These are phyloP conservation scores for Alligator sinensis DNA, from an alignment of 2,113 vertebrate species.

Conservation along the genomic window DNA sequence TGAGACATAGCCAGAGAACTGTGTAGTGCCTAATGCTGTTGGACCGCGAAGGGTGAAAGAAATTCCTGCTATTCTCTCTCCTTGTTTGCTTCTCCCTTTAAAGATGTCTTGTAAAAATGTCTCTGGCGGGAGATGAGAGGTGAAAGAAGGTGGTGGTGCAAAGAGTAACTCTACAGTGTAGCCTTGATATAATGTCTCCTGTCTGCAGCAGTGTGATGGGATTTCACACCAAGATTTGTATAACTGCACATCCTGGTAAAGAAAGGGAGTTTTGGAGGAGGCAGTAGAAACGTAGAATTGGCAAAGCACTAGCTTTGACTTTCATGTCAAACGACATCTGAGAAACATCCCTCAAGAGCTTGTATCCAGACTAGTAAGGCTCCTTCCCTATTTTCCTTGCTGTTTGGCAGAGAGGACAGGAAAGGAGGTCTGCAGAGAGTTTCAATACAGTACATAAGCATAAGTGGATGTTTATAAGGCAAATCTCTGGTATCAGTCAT, in stretches of 20 bases:
- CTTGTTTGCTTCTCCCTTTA: not conserved
- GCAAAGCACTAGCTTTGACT: not conserved
- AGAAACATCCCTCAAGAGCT: not conserved
- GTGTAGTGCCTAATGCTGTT: not conserved
- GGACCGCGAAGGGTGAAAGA: not conserved
- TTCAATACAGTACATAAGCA: not conserved
- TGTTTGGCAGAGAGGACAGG: not conserved
- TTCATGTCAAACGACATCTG: not conserved
- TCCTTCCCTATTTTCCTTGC: not conserved
- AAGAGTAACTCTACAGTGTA: not conserved
- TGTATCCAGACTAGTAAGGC: not conserved
- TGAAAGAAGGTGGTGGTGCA: not conserved
- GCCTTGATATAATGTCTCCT: not conserved
- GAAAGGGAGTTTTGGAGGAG: not conserved
- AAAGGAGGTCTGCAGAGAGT: not conserved
- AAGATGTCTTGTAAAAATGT: not conserved
- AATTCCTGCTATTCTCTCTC: conserved; percentile 34
- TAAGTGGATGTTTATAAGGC: not conserved
- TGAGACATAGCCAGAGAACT: not conserved
- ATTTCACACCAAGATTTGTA: not conserved
- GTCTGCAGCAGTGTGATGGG: not conserved
- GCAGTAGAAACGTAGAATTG: not conserved
- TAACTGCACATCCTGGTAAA: not conserved
- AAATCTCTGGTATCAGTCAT: not conserved
- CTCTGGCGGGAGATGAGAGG: conserved; percentile 2